Evolutionary conservation across 2,113 vertebrate species (phyloP).

Genomic region (Cariama cristata): DNA sequence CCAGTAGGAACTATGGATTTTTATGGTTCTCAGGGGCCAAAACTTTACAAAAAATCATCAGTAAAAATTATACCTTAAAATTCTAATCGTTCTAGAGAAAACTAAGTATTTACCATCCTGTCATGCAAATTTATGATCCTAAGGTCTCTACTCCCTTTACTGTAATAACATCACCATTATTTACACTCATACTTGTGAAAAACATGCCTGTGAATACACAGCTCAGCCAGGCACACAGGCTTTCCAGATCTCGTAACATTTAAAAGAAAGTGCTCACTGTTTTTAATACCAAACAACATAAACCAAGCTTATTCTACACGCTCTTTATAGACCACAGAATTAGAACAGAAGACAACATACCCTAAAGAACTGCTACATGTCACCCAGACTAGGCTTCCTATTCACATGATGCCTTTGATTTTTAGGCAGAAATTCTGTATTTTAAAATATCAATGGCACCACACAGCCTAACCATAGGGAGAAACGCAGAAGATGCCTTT

Average conservation of each 20-base stretch:
- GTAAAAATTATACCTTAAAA: not conserved
- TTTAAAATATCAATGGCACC: not conserved
- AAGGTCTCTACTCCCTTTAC: not conserved
- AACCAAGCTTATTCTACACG: not conserved
- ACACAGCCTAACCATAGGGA: not conserved
- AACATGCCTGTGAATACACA: not conserved
- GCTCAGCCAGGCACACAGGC: not conserved
- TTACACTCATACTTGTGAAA: slow-evolving; percentile 11
- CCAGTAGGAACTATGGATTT: not conserved
- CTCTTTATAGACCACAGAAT: not conserved
- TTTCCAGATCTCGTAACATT: not conserved
- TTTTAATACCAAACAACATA: slow-evolving; percentile 35
- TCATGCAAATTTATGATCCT: not conserved
- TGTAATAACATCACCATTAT: not conserved
- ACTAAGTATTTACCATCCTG: not conserved
- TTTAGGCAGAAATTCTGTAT: not conserved
- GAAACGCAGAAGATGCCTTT: not conserved
- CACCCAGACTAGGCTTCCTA: not conserved
- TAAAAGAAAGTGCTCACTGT: slow-evolving; percentile 51
- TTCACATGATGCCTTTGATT: slow-evolving; percentile 1
- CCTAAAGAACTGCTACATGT: not conserved
- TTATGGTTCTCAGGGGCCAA: not conserved
- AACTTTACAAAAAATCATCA: not conserved
- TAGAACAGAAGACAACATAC: slow-evolving; percentile 5
- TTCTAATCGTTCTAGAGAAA: not conserved